A percentile compares a stretch with the other conserved stretches of the same genome.
Conservation (phyloP, 2,113 vertebrate species). For the human region DNA sequence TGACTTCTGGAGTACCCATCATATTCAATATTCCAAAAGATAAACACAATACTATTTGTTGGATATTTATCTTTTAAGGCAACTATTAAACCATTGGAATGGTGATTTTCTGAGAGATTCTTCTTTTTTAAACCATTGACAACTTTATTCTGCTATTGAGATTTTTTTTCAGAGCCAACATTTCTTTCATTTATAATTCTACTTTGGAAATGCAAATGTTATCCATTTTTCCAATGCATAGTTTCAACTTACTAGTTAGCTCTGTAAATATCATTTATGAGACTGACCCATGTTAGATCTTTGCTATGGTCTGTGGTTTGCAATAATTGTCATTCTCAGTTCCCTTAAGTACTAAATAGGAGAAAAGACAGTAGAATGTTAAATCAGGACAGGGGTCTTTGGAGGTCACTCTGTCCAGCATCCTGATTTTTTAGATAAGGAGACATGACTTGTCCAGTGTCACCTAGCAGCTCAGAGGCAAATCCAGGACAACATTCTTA, state of each 20-base stretch:
- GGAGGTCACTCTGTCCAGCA: neutral
- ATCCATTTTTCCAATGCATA: neutral
- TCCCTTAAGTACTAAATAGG: neutral
- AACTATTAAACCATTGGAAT: neutral
- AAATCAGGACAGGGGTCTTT: neutral
- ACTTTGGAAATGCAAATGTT: neutral
- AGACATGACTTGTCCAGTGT: neutral
- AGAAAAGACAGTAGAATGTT: neutral
- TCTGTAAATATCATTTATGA: neutral
- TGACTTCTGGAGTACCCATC: neutral
- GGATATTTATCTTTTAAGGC: neutral
- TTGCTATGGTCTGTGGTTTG: neutral
- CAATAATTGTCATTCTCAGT: neutral
- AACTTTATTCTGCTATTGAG: neutral
- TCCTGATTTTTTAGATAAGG: neutral
- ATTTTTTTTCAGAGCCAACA: neutral
- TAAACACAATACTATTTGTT: neutral
- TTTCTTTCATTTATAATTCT: conserved; percentile 10
- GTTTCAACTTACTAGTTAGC: neutral
- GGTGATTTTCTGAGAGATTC: neutral
- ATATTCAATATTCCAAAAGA: neutral
- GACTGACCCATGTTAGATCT: neutral
- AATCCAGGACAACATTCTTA: neutral
- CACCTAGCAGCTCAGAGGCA: neutral
- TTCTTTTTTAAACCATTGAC: neutral